Base-by-base conservation (phyloP, 2,888 invertebrate species). In the Enoplolaimus lenunculus region DNA sequence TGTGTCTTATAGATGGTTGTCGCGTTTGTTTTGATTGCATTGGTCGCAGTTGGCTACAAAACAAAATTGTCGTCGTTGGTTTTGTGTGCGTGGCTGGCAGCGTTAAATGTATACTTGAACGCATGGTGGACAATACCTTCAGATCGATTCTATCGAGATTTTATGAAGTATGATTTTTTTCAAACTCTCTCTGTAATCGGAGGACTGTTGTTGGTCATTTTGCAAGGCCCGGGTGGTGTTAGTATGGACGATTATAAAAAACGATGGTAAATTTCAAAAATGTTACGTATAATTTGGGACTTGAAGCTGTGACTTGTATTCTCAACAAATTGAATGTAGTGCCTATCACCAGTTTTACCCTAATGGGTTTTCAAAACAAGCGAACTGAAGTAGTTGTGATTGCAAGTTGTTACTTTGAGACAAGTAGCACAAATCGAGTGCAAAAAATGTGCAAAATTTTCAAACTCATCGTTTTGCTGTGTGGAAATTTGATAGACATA, bases 241-340 rank as follows among this genome's bases (percentile, higher is more conserved):
- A 95, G 95, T 74, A 94, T 99, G 92, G 98, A 99, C 83, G 97
- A 97, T 81, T 94, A 97, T 85, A 99, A 99, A 85, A 99, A 99
- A 85, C 90, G 91, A 82, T 99, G 93, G 93, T 94, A 82, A 29
- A 70, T n/a, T n/a, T n/a, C n/a, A n/a, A n/a, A n/a, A n/a, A n/a
- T n/a, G n/a, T n/a, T n/a, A n/a, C n/a, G n/a, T n/a, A n/a, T n/a
- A n/a, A n/a, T n/a, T n/a, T n/a, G n/a, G n/a, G n/a, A n/a, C n/a
- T n/a, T n/a, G n/a, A n/a, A n/a, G n/a, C n/a, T n/a, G n/a, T n/a
- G n/a, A n/a, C n/a, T n/a, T n/a, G n/a, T n/a, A n/a, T n/a, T n/a
- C n/a, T n/a, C n/a, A n/a, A n/a, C n/a, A n/a, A n/a, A n/a, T n/a
- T n/a, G n/a, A n/a, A n/a, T n/a, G n/a, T n/a, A n/a, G n/a, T n/a